phyloP scores from a whole-genome alignment of 1,140 invertebrate genomes.

The Drosophila santomea region DNA sequence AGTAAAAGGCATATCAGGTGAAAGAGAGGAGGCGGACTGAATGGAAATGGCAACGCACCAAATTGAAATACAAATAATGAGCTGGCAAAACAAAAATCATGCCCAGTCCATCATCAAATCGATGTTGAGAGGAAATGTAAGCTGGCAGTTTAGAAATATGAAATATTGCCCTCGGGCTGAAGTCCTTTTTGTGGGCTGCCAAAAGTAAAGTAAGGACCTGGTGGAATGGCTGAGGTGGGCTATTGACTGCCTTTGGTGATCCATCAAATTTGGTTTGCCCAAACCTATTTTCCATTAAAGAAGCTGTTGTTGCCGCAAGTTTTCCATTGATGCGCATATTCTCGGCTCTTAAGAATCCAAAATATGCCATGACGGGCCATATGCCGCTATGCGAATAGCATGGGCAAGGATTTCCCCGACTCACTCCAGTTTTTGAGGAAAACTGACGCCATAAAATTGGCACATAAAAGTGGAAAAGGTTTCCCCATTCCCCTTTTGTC shows the following conservation, averaged over 20 bases:
- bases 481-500: slow-evolving; percentile 7
- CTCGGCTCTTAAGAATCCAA: slow-evolving; percentile 19
- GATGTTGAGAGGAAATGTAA: slow-evolving; percentile 64
- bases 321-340: slow-evolving; percentile 49
- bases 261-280: slow-evolving; percentile 66
- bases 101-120: slow-evolving; percentile 67
- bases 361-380: slow-evolving; percentile 47
- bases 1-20: slow-evolving; percentile 67
- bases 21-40: background rate
- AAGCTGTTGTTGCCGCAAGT: slow-evolving; percentile 44
- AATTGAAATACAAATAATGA: slow-evolving; percentile 80
- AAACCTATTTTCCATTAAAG: slow-evolving; percentile 71
- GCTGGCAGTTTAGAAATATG: slow-evolving; percentile 75
- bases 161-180: slow-evolving; percentile 53
- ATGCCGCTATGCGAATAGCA: slow-evolving; percentile 30
- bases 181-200: slow-evolving; percentile 11
- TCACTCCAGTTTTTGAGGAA: slow-evolving; percentile 8
- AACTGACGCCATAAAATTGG: slow-evolving; percentile 63
- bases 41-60: slow-evolving; percentile 50
- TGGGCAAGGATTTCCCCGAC: background rate
- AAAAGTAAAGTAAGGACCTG: background rate
- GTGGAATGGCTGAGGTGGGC: background rate
- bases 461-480: slow-evolving; percentile 65
- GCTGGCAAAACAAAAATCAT: slow-evolving; percentile 82
- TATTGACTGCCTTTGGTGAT: slow-evolving; percentile 58